These are phyloP conservation scores for Scaeva pyrastri DNA, from an alignment of 2,888 invertebrate genomes.

Conservation along the genomic window DNA sequence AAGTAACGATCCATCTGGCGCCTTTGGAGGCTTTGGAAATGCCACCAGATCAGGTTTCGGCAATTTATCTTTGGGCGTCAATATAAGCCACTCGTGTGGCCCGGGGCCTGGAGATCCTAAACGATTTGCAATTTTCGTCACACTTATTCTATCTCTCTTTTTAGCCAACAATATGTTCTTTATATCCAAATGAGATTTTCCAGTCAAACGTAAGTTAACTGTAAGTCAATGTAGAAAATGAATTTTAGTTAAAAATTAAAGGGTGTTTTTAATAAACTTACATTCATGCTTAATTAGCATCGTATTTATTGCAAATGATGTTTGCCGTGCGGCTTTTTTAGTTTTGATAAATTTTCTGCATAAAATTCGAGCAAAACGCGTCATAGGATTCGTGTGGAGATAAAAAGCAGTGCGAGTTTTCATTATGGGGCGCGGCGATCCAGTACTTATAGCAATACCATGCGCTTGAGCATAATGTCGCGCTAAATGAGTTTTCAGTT, in stretches of 20 bases:
- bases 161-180: slow-evolving; percentile 85
- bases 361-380: slow-evolving; percentile 93
- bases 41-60: slow-evolving; percentile 92
- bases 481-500: slow-evolving; percentile 96
- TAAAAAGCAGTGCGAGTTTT: slow-evolving; percentile 98
- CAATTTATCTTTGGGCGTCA: slow-evolving; percentile 86
- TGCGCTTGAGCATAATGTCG: slow-evolving; percentile 97
- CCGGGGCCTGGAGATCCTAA: slow-evolving; percentile 87
- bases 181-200: slow-evolving; percentile 85
- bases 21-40: slow-evolving; percentile 96
- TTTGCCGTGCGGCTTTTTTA: slow-evolving; percentile 94
- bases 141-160: slow-evolving; percentile 87
- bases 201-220: slow-evolving; percentile 86
- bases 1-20: slow-evolving; percentile 93
- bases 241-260: not conserved
- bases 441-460: slow-evolving; percentile 88
- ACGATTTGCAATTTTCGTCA: slow-evolving; percentile 89
- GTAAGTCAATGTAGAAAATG: slow-evolving; percentile 51
- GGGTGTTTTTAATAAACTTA: slow-evolving; percentile 83
- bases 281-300: slow-evolving; percentile 95
- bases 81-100: slow-evolving; percentile 85
- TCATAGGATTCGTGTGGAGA: slow-evolving; percentile 95
- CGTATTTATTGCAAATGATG: slow-evolving; percentile 91
- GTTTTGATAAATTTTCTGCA: slow-evolving; percentile 93
- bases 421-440: slow-evolving; percentile 96